phyloP scores from a whole-genome alignment of 2,888 invertebrate genomes.

The Standfussiana lucernea region DNA sequence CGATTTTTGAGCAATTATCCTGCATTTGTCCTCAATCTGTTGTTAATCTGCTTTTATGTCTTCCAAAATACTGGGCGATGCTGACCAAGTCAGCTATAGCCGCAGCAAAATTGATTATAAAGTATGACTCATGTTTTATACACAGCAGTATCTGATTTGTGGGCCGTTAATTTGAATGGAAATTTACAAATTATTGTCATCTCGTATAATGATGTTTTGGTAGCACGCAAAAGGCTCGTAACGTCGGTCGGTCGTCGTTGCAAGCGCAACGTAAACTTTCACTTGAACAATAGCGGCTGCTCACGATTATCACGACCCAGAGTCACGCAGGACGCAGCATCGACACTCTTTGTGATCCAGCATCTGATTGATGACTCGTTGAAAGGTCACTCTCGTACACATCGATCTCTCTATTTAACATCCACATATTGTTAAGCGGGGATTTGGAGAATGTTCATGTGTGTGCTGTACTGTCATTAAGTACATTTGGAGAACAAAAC shows the following conservation, averaged over 20 bases:
- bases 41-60: neutral
- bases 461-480: conserved; percentile 11
- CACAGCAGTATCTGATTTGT: conserved; percentile 41
- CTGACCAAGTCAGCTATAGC: neutral
- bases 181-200: conserved; percentile 65
- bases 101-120: conserved; percentile 8
- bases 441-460: conserved; percentile 1
- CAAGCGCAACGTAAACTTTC: conserved; percentile 85
- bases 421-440: conserved; percentile 18
- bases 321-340: conserved; percentile 81
- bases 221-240: conserved; percentile 84
- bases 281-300: conserved; percentile 83
- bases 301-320: conserved; percentile 79
- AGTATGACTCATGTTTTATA: conserved; percentile 37
- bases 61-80: neutral
- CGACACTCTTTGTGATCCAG: conserved; percentile 67
- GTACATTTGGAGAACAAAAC: conserved; percentile 26
- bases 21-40: neutral
- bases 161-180: conserved; percentile 53
- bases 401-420: conserved; percentile 39
- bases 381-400: conserved; percentile 73
- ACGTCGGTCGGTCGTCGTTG: conserved; percentile 48
- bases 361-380: conserved; percentile 77
- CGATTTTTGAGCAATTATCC: conserved; percentile 4
- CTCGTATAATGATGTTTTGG: conserved; percentile 74